Evolutionary conservation across 2,888 invertebrate species (phyloP), one percentile per base, ranked within the genome.

Genomic region (Anoplius nigerrimus): DNA sequence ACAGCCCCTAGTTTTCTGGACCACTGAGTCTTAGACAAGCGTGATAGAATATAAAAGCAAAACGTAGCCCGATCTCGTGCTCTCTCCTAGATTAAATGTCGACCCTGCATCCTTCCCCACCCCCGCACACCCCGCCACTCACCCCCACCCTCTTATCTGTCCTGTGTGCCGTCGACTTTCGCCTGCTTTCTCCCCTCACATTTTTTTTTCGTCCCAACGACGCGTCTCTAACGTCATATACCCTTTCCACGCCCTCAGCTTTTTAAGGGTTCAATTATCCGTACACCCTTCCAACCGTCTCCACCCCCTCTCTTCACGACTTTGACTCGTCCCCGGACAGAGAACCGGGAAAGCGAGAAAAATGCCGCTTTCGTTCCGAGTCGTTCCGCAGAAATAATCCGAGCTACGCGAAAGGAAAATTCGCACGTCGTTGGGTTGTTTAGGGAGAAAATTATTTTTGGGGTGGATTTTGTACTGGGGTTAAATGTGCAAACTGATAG

Each of bases 81-180:
- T 86, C 78, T 86, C 79, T 82, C 76, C 80, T 82, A 84, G 84
- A 86, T 86, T 86, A 86, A 86, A 86, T 79, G 85, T 83, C 82
- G 80, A 62, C 76, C 71, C 62, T 43, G 55, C 69, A 43, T 56
- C 46, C 27, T 64, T 54, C 48, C 42, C 20, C 55, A 43, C 55
- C 45, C 43, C 48, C 59, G 52, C 66, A 53, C 68, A 65, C 63
- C 70, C 60, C 70, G 65, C 70, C 60, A 27, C 62, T 64, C 66
- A 62, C 73, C 34, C 61, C 57, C 43, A 48, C 48, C 56, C 70
- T 65, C 74, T 74, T 75, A 72, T 77, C 78, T 72, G 69, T 67
- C 48, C 66, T 66, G 60, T 66, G 69, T 75, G 75, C 75, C 73
- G 62, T 74, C 62, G 54, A 73, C 55, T 56, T 24, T 20, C 42